These are phyloP conservation scores for Philaethria dido DNA, from an alignment of 2,888 invertebrate species.

Conservation along the genomic window DNA sequence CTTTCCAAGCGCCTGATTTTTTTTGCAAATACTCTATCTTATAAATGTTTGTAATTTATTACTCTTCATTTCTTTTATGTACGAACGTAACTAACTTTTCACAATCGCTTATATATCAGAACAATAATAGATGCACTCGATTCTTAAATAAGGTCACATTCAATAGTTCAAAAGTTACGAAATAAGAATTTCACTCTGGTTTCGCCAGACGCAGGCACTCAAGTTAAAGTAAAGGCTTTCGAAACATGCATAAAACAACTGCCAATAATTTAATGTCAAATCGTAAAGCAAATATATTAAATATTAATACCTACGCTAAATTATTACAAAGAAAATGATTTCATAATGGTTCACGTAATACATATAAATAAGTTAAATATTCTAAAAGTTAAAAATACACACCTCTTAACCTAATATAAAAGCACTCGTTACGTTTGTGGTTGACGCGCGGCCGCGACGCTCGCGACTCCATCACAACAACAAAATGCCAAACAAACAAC, in stretches of 20 bases:
- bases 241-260: constrained; percentile 73
- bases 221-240: constrained; percentile 73
- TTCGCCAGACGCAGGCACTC: constrained; percentile 75
- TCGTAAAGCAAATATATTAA: constrained; percentile 82
- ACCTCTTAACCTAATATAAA: constrained; percentile 82
- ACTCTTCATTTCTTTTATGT: constrained; percentile 62
- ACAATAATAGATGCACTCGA: constrained; percentile 53
- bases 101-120: constrained; percentile 66
- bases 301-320: constrained; percentile 81
- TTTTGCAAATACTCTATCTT: constrained; percentile 74
- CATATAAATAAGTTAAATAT: constrained; percentile 84
- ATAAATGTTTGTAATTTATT: constrained; percentile 66
- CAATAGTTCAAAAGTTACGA: constrained; percentile 61
- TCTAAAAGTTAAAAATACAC: constrained; percentile 84
- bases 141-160: constrained; percentile 66
- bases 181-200: constrained; percentile 51
- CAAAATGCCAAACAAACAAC: constrained; percentile 66
- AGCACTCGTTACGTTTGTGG: constrained; percentile 73
- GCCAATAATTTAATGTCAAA: constrained; percentile 76
- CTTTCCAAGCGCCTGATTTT: constrained; percentile 82
- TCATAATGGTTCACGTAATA: constrained; percentile 80
- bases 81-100: constrained; percentile 69
- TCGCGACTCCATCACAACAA: constrained; percentile 53
- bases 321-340: constrained; percentile 82
- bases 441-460: constrained; percentile 56